These are phyloP conservation scores for Calcarius lapponicus DNA, from an alignment of 2,797 vertebrate species.

Conservation along the genomic window DNA sequence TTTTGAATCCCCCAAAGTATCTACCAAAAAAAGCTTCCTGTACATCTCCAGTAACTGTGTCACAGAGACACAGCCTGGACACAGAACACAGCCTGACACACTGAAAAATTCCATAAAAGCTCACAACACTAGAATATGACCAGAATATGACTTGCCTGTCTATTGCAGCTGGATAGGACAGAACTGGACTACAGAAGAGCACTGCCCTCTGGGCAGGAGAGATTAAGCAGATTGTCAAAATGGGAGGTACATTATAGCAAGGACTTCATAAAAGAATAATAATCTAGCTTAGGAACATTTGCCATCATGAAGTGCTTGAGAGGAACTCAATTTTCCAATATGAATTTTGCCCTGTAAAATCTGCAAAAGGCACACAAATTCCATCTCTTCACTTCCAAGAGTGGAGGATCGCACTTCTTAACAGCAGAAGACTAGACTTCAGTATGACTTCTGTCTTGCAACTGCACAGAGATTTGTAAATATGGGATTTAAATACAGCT, in stretches of 20 bases:
- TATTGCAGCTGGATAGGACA: not conserved
- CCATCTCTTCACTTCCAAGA: not conserved
- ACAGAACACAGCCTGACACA: not conserved
- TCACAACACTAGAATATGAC: not conserved
- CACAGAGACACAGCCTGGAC: not conserved
- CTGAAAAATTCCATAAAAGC: not conserved
- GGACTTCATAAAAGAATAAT: not conserved
- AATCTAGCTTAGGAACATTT: not conserved
- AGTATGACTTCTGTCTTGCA: not conserved
- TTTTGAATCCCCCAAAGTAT: not conserved
- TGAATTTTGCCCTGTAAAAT: not conserved
- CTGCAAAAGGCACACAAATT: not conserved
- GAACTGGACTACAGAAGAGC: not conserved
- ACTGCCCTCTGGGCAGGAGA: not conserved
- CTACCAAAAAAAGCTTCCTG: not conserved
- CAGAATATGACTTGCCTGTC: not conserved
- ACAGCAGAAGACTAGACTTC: not conserved
- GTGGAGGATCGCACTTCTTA: not conserved
- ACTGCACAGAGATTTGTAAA: not conserved
- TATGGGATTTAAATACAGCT: not conserved
- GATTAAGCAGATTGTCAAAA: not conserved
- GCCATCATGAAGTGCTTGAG: not conserved
- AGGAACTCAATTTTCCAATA: not conserved
- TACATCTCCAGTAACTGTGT: not conserved
- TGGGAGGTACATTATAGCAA: not conserved